These are phyloP conservation scores for Phrynocephalus versicolor DNA, from an alignment of 2,113 vertebrate species.

Conservation along the genomic window DNA sequence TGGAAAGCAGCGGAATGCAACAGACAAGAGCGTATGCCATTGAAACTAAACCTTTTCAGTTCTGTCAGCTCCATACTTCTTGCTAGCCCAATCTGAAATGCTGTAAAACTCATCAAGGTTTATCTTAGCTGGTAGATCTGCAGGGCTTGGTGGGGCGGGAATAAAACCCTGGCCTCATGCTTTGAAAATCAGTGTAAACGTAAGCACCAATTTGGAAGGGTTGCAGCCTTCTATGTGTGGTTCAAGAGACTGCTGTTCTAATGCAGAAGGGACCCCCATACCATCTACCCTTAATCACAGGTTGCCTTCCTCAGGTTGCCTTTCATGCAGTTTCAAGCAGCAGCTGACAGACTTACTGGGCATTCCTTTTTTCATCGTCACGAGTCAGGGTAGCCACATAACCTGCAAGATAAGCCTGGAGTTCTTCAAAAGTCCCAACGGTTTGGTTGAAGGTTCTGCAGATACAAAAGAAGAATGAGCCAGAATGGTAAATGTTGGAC, in stretches of 20 bases:
- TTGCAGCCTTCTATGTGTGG: accelerated
- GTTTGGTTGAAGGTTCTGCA: constrained; percentile 92
- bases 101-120: background rate
- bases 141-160: background rate
- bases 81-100: background rate
- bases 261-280: background rate
- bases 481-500: too few relatives aligned
- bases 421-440: constrained; percentile 91
- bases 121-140: background rate
- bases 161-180: background rate
- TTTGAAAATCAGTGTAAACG: background rate
- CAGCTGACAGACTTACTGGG: constrained; percentile 71
- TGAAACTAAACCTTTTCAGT: background rate
- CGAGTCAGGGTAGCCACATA: constrained; percentile 87
- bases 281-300: background rate
- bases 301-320: background rate
- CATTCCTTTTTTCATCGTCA: constrained; percentile 84
- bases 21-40: background rate
- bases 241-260: background rate
- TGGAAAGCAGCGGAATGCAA: background rate
- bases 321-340: background rate
- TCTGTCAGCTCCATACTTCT: background rate
- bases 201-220: background rate
- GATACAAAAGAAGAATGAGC: background rate
- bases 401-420: constrained; percentile 86